Percentiles rank a stretch among this genome's conserved stretches.
phyloP scores from a whole-genome alignment of 2,797 vertebrate species.

The Schizothorax lantsangensis region DNA sequence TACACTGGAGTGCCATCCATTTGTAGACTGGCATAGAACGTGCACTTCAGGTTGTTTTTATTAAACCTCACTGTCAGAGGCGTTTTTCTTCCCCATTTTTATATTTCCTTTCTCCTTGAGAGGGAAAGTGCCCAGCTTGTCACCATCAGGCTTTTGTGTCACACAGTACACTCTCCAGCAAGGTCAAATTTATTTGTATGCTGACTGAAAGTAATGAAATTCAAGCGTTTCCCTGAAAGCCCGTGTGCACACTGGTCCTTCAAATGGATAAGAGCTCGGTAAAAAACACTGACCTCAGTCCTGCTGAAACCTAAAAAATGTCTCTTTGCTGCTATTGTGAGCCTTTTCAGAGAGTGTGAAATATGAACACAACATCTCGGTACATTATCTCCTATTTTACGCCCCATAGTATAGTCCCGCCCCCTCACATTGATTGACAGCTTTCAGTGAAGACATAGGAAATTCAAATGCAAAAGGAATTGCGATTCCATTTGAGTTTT shows the following conservation, averaged over 20 bases:
- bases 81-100: conserved; percentile 18
- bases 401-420: too few relatives aligned
- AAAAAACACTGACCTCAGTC: conserved; percentile 3
- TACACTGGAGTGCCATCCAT: conserved; percentile 24
- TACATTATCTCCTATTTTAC: neutral
- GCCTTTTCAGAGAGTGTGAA: neutral
- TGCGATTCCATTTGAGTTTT: too few relatives aligned
- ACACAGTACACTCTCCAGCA: conserved; percentile 63
- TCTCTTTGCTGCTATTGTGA: neutral
- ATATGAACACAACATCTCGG: neutral
- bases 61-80: conserved; percentile 14
- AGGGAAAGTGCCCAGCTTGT: conserved; percentile 49
- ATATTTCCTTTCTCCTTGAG: conserved; percentile 38
- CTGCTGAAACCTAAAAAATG: neutral
- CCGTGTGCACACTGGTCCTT: neutral
- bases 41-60: conserved; percentile 43
- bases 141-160: conserved; percentile 44
- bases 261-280: conserved; percentile 1
- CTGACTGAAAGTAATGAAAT: conserved; percentile 63
- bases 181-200: conserved; percentile 69
- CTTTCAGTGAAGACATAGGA: too few relatives aligned
- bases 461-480: too few relatives aligned
- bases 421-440: too few relatives aligned
- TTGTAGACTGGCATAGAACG: conserved; percentile 10
- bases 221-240: conserved; percentile 63